These are phyloP conservation scores for Sphaerophoria taeniata DNA, from an alignment of 2,888 invertebrate species.

Conservation along the genomic window DNA sequence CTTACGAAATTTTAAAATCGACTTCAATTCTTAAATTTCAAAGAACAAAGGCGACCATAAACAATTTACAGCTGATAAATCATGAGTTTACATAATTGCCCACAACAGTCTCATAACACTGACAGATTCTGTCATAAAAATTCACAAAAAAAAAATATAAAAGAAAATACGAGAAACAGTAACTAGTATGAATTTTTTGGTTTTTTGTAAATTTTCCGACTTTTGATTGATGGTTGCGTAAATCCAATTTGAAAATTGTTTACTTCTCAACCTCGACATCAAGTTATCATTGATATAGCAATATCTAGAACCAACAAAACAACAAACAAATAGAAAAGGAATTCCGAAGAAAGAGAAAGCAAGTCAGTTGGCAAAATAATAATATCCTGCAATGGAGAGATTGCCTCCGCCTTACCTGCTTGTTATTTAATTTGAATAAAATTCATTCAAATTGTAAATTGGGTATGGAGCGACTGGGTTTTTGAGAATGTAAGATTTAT, in stretches of 20 bases:
- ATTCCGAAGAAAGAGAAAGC: neutral
- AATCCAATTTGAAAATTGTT: conserved; percentile 22
- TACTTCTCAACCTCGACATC: neutral
- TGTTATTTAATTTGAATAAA: conserved; percentile 57
- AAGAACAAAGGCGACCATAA: neutral
- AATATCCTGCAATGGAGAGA: neutral
- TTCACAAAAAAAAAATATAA: neutral
- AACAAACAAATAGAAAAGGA: neutral
- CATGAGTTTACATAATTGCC: neutral
- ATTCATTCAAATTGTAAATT: conserved; percentile 49
- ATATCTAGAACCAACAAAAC: neutral
- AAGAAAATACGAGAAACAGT: neutral
- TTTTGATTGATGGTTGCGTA: conserved; percentile 8
- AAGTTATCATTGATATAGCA: neutral
- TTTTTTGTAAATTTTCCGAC: conserved; percentile 7
- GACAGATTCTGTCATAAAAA: conserved; percentile 1
- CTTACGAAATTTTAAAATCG: neutral
- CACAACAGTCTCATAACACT: neutral
- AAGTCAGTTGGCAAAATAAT: conserved; percentile 4
- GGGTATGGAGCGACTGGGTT: neutral
- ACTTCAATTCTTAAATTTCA: neutral
- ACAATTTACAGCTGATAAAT: conserved; percentile 11
- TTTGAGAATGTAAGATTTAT: conserved; percentile 19
- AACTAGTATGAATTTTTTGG: neutral
- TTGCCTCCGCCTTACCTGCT: neutral